Evolutionary conservation across 1,140 invertebrate genomes (phyloP), one percentile per base, ranked within the genome.

Genomic region (Drosophila sechellia): DNA sequence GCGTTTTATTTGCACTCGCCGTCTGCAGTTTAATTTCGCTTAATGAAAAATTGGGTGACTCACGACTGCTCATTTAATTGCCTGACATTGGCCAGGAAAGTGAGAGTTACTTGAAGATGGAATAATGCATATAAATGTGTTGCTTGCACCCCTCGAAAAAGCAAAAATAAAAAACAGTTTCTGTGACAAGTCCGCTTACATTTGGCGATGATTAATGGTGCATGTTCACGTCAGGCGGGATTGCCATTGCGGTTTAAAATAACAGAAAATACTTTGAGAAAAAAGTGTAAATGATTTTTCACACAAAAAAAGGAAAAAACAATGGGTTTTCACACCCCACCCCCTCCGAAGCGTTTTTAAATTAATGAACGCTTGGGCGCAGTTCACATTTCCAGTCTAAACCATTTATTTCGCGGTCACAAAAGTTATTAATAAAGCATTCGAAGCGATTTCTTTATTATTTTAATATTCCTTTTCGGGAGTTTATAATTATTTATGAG

Each of bases 21-120:
- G 11, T 39, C 37, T 39, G 37, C 37, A 61, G 79, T 86, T 86
- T 81, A 81, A 81, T 87, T 87, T 81, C 69, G 80, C 58, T 80
- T 80, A 89, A 90, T 87, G 84, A 89, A 90, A 89, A 90, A 90
- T 87, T 73, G 81, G 52, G 64, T 79, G 76, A 84, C 65, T 79
- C 59, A 74, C 25, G 8, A 31, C 31, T 2, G 53, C 49, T 50
- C 71, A 71, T 73, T 79, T 86, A 89, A 89, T 79, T 84, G 77
- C 78, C 71, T 53, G 25, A 52, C 57, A 56, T 34, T 54, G 42
- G 31, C 45, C 45, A 64, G 54, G 78, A 85, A 85, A 85, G 81
- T 85, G 78, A 85, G 81, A 85, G 81, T 86, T 83, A 45, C 56
- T 60, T 40, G 43, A 39, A 57, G 69, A 45, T 61, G 63, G 35